Evolutionary conservation across 2,888 invertebrate genomes (phyloP), one percentile per base, ranked within the genome.

Genomic region (Eupeodes latifasciatus): DNA sequence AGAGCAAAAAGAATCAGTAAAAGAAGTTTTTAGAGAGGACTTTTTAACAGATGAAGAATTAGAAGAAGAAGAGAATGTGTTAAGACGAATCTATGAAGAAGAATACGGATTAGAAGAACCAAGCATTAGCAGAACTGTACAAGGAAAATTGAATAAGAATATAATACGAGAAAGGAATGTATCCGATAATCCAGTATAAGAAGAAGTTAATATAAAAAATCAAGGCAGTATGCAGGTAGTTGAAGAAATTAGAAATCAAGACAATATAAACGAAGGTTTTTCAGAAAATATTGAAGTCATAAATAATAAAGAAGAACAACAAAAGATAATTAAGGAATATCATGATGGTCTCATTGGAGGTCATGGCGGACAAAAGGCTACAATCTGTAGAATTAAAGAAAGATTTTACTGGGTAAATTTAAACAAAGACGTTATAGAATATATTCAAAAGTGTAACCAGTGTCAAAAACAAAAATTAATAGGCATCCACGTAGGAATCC

Each of bases 401-500:
- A 62, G 27, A 47, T 79, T 69, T 27, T 19, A 49, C 16, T 69
- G 67, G 19, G 9, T 0, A 53, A 14, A 34, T 27, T n/a, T 69
- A 19, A 69, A 40, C 49, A 69, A 78, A n/a, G 61, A 69, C n/a
- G 27, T 27, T 27, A 27, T 27, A 2, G 27, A 27, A 27, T 27
- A 40, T 69, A 51, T 69, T 53, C 16, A 53, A 64, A 75, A 40
- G 16, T 75, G 44, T 40, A 19, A 2, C 9, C 40, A 16, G 14
- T 75, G 75, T 40, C 51, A 62, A 7, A 75, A 16, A 12, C 61
- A 75, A 51, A 75, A 67, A 51, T 74, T 74, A 55, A 81, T 36
- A 76, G 77, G 9, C 82, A 82, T 64, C 71, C 64, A 12, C 12
- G 71, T 0, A 57, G 14, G 12, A 77, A 69, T n/a, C 69, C 64